A percentile compares a stretch with the other conserved stretches of the same genome.
Evolutionary conservation across 2,797 vertebrate genomes (phyloP).

Genomic region (Potorous gilbertii): DNA sequence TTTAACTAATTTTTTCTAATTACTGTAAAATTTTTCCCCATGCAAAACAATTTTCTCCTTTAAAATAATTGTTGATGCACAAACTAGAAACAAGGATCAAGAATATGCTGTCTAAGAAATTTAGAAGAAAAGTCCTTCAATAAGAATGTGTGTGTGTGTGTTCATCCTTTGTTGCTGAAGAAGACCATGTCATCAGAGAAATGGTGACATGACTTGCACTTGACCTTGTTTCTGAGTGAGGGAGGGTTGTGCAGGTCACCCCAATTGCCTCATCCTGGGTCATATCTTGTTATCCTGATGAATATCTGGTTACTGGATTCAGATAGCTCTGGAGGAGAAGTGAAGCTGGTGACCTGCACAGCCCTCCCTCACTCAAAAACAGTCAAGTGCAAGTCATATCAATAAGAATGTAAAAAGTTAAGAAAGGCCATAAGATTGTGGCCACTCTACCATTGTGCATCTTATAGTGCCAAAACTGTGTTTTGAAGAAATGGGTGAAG

Average conservation of each 20-base stretch:
- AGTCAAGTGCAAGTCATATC: neutral
- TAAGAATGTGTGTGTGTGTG: too few relatives aligned
- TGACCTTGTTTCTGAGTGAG: too few relatives aligned
- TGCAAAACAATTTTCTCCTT: slow-evolving; percentile 16
- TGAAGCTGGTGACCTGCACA: too few relatives aligned
- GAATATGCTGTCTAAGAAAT: neutral
- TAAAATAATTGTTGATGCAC: neutral
- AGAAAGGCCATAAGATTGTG: neutral
- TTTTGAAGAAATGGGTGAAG: slow-evolving; percentile 39
- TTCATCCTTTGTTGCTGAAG: too few relatives aligned
- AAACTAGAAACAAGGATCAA: neutral
- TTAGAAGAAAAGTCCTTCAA: neutral
- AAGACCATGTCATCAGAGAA: too few relatives aligned
- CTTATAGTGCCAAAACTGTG: slow-evolving; percentile 46
- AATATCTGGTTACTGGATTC: too few relatives aligned
- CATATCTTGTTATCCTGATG: too few relatives aligned
- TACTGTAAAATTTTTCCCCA: slow-evolving; percentile 10
- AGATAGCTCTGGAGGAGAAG: too few relatives aligned
- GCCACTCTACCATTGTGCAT: neutral
- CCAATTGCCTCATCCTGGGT: too few relatives aligned
- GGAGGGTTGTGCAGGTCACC: too few relatives aligned
- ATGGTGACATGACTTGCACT: too few relatives aligned
- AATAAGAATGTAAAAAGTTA: neutral
- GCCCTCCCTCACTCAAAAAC: too few relatives aligned
- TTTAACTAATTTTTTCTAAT: neutral